phyloP scores from a whole-genome alignment of 2,888 invertebrate genomes.

The Platynereis dumerilii region DNA sequence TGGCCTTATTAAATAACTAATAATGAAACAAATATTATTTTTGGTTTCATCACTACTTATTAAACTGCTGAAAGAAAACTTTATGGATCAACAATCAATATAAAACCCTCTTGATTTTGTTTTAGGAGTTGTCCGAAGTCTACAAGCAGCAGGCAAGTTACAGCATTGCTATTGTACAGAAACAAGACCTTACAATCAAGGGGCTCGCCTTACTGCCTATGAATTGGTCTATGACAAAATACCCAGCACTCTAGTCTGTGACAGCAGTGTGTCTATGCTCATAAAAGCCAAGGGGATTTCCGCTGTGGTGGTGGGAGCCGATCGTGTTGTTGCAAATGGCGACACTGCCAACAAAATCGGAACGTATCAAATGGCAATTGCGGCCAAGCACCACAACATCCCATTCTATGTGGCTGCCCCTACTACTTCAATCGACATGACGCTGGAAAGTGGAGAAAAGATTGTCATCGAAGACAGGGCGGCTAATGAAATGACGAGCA shows the following conservation, averaged over 20 bases:
- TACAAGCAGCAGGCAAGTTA: conserved; percentile 71
- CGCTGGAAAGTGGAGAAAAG: conserved; percentile 78
- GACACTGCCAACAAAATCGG: conserved; percentile 97
- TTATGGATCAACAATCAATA: too few relatives aligned
- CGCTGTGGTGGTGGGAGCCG: conserved; percentile 97
- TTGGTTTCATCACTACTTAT: conserved; percentile 7
- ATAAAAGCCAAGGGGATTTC: conserved; percentile 84
- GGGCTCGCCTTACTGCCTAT: conserved; percentile 87
- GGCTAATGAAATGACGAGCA: conserved; percentile 86
- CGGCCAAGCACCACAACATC: conserved; percentile 87
- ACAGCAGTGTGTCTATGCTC: conserved; percentile 91
- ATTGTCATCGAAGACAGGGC: conserved; percentile 95
- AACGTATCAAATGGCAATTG: conserved; percentile 76
- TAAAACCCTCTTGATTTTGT: not conserved
- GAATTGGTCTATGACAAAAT: conserved; percentile 84
- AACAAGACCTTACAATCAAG: conserved; percentile 96
- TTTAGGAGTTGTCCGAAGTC: conserved; percentile 78
- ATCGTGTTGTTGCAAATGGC: conserved; percentile 93
- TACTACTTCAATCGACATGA: conserved; percentile 84
- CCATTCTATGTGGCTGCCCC: conserved; percentile 97
- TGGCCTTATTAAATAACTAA: too few relatives aligned
- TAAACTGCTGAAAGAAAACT: too few relatives aligned
- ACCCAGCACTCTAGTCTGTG: conserved; percentile 90
- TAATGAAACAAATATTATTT: not conserved
- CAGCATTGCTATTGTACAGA: conserved; percentile 95